Evolutionary conservation across 2,888 invertebrate genomes (phyloP).

Genomic region (Eledona agricola): DNA sequence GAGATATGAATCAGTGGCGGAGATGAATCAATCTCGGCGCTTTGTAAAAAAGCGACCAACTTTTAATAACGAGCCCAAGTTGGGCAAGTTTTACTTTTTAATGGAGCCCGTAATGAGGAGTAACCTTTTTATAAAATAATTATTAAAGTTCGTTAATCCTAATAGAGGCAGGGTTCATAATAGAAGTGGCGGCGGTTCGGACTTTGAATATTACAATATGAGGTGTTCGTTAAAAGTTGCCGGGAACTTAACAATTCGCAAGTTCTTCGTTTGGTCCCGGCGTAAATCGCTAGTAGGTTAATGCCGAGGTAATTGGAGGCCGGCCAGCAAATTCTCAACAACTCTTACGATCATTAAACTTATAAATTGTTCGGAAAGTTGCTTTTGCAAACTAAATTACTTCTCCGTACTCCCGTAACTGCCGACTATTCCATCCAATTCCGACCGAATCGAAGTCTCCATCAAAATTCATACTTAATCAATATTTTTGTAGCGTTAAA

Average conservation of each 20-base stretch:
- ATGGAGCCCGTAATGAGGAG: conserved; percentile 23
- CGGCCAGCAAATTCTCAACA: conserved; percentile 25
- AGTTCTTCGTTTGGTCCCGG: conserved; percentile 13
- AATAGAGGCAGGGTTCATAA: conserved; percentile 28
- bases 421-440: conserved; percentile 18
- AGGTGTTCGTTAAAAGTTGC: conserved; percentile 21
- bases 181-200: conserved; percentile 22
- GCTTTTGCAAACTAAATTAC: conserved; percentile 12
- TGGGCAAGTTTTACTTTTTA: conserved; percentile 26
- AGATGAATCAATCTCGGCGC: conserved; percentile 1
- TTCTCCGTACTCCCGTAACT: conserved; percentile 8
- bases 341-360: conserved; percentile 23
- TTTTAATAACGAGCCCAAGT: conserved; percentile 28
- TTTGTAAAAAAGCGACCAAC: conserved; percentile 18
- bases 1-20: no score
- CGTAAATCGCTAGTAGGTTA: conserved; percentile 23
- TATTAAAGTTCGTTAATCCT: conserved; percentile 32
- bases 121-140: conserved; percentile 28
- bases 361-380: conserved; percentile 20
- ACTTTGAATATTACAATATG: conserved; percentile 23
- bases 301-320: conserved; percentile 24
- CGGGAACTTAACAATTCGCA: conserved; percentile 8
- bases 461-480: conserved; percentile 26
- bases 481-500: conserved; percentile 26
- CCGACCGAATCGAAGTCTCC: conserved; percentile 9